Conservation (phyloP, 2,797 vertebrate species). For the Vipera latastei region DNA sequence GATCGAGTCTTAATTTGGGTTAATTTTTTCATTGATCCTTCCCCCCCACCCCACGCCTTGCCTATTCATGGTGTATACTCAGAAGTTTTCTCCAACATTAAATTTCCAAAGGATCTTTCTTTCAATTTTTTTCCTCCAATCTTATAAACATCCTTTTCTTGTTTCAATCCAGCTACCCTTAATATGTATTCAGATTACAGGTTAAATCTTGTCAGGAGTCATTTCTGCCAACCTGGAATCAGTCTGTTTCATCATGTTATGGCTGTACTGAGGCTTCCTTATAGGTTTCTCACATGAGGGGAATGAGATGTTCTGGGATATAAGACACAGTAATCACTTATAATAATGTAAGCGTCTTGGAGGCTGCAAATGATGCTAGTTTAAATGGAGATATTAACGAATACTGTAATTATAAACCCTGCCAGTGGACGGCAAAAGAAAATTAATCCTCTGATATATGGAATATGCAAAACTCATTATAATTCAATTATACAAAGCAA, state of each 20-base stretch:
- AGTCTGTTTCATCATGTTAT: background rate
- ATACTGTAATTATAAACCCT: background rate
- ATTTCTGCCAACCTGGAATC: background rate
- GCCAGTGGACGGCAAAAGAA: background rate
- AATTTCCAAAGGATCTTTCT: background rate
- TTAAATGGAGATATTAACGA: background rate
- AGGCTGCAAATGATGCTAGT: background rate
- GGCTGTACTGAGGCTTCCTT: background rate
- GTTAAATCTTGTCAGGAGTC: background rate
- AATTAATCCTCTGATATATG: background rate
- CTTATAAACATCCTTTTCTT: background rate
- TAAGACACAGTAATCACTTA: background rate
- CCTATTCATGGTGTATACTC: background rate
- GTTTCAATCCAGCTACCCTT: background rate
- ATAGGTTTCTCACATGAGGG: background rate
- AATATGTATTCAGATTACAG: background rate
- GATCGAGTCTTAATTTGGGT: no score
- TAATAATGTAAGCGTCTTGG: background rate
- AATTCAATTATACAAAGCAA: background rate
- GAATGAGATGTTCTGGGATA: background rate
- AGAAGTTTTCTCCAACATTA: background rate
- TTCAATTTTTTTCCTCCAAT: background rate
- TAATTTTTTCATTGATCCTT: no score
- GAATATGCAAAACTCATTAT: background rate
- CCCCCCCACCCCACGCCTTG: no score